Evolutionary conservation across 1,140 invertebrate species (phyloP).

Genomic region (Eulimnadia texana): DNA sequence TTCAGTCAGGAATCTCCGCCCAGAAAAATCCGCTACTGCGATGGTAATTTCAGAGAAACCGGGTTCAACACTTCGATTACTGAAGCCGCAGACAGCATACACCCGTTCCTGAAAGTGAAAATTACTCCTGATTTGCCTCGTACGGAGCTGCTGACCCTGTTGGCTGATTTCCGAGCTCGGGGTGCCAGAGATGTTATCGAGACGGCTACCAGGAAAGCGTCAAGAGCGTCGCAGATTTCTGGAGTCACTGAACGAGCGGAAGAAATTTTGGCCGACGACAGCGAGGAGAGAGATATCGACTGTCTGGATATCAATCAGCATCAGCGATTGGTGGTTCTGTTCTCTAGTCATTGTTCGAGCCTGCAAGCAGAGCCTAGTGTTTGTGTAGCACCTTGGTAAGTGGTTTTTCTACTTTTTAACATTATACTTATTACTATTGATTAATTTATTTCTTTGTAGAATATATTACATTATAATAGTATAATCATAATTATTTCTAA

Average conservation of each 20-base stretch:
- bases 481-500: too few species aligned
- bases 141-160: conserved; percentile 45
- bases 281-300: conserved; percentile 15
- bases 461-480: too few species aligned
- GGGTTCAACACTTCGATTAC: not conserved
- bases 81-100: conserved; percentile 25
- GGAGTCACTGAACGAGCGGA: conserved; percentile 9
- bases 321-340: conserved; percentile 73
- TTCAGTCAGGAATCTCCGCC: conserved; percentile 22
- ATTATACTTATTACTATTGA: too few species aligned
- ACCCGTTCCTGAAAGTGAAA: conserved; percentile 55
- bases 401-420: not conserved
- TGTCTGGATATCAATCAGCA: conserved; percentile 65
- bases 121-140: conserved; percentile 44
- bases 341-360: conserved; percentile 76
- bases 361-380: conserved; percentile 68
- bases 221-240: conserved; percentile 10
- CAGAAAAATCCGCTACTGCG: conserved; percentile 8
- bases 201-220: conserved; percentile 14
- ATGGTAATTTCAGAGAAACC: not conserved
- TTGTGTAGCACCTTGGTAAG: conserved; percentile 72
- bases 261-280: conserved; percentile 18
- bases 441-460: too few species aligned
- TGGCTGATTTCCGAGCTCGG: conserved; percentile 72
- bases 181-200: conserved; percentile 49